A percentile compares a stretch with the other conserved stretches of the same genome.
Conservation (phyloP, 2,797 vertebrate species). For the Aldrovandia affinis region DNA sequence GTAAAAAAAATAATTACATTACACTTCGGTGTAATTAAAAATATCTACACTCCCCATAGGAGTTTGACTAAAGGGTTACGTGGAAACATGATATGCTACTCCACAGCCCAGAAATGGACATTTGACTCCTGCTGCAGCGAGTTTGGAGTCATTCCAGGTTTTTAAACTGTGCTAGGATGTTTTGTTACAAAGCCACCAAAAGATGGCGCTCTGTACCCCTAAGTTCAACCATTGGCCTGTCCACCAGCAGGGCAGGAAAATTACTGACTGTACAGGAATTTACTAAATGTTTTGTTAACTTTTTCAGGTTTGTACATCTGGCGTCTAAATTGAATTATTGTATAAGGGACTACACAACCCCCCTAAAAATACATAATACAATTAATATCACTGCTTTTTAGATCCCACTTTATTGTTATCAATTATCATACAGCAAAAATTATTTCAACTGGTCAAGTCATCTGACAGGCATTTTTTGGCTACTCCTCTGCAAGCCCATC, state of each 20-base stretch:
- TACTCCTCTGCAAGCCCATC: slow-evolving; percentile 5
- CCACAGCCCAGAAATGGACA: neutral
- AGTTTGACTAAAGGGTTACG: neutral
- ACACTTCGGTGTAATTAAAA: neutral
- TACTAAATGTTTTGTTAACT: neutral
- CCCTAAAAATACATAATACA: neutral
- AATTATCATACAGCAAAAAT: neutral
- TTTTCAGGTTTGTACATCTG: neutral
- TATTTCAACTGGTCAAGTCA: neutral
- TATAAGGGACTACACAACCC: neutral
- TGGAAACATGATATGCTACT: neutral
- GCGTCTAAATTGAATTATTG: neutral
- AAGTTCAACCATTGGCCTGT: neutral
- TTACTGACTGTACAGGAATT: neutral
- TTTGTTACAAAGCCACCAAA: slow-evolving; percentile 1
- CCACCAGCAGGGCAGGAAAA: neutral
- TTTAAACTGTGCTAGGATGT: neutral
- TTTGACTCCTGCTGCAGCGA: slow-evolving; percentile 29
- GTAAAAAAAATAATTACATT: neutral
- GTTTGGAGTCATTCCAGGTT: slow-evolving; percentile 32
- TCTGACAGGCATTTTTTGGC: slow-evolving; percentile 35
- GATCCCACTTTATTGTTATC: slow-evolving; percentile 24
- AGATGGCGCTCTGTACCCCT: neutral
- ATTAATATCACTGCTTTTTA: neutral
- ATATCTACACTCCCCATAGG: neutral